phyloP scores from a whole-genome alignment of 2,113 vertebrate genomes.

The Tiliqua scincoides region DNA sequence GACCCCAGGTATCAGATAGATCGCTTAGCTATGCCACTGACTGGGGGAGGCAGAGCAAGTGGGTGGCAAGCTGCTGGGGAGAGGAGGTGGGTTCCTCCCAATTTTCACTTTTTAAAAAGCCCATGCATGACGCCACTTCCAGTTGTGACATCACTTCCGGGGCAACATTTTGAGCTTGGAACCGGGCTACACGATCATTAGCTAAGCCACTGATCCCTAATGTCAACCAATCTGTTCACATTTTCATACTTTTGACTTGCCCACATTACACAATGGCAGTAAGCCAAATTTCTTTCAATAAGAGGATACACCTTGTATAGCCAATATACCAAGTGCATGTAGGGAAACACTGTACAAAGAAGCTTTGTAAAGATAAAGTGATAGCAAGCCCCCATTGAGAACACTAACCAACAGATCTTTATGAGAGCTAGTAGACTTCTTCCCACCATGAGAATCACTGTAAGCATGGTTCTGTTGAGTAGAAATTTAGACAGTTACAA shows the following conservation, averaged over 20 bases:
- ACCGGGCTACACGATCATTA: no score
- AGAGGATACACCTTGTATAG: not conserved
- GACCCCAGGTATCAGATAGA: no score
- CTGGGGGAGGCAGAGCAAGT: no score
- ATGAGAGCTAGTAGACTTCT: constrained; percentile 79
- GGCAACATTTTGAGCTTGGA: no score
- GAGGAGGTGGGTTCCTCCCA: no score
- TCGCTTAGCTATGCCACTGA: no score
- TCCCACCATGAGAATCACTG: constrained; percentile 79
- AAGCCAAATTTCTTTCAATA: not conserved
- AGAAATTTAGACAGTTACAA: constrained; percentile 51
- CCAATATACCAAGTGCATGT: not conserved
- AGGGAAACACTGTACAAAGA: not conserved
- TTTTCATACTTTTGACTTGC: not conserved
- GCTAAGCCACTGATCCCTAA: no score
- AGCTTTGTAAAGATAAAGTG: not conserved
- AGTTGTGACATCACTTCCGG: no score
- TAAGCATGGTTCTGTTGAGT: constrained; percentile 84
- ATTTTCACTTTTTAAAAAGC: no score
- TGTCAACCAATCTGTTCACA: not conserved
- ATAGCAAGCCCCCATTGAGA: not conserved
- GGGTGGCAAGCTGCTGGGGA: no score
- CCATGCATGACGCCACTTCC: no score
- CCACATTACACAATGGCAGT: not conserved
- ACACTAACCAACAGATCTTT: constrained; percentile 90